phyloP scores from a whole-genome alignment of 2,113 vertebrate species.

The Gnathonemus echidnorhynchus region DNA sequence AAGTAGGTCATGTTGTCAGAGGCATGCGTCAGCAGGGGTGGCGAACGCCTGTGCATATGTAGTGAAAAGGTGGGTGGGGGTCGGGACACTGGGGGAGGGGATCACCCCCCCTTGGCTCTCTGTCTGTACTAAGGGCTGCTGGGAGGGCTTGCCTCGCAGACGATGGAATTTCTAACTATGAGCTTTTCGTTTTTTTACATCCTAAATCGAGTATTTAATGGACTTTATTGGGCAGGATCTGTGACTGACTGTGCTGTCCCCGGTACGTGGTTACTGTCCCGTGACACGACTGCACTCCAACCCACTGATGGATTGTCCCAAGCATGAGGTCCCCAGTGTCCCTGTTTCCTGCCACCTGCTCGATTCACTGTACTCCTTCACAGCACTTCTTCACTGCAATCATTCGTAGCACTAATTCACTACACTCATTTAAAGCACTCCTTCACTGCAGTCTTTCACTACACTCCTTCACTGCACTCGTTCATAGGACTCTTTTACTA shows the following conservation, averaged over 20 bases:
- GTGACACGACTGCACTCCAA: background rate
- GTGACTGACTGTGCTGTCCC: background rate
- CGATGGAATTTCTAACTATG: constrained; percentile 8
- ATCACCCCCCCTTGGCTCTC: background rate
- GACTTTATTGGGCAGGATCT: background rate
- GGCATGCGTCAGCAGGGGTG: background rate
- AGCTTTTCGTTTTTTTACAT: background rate
- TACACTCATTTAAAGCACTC: background rate
- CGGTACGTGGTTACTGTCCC: background rate
- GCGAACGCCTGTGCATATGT: background rate
- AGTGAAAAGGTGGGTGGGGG: background rate
- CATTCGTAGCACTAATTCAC: background rate
- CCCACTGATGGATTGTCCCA: background rate
- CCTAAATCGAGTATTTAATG: background rate
- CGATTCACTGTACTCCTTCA: background rate
- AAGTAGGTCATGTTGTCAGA: constrained; percentile 8
- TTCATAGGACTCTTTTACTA: no score
- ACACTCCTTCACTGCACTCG: no score
- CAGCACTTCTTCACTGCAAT: background rate
- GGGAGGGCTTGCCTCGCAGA: background rate
- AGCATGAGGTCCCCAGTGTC: constrained; percentile 7
- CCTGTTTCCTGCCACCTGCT: background rate
- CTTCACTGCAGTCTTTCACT: no score
- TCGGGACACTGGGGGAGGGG: background rate
- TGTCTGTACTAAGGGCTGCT: background rate